Evolutionary conservation across 2,797 vertebrate genomes (phyloP).

Genomic region (Graptemys geographica): DNA sequence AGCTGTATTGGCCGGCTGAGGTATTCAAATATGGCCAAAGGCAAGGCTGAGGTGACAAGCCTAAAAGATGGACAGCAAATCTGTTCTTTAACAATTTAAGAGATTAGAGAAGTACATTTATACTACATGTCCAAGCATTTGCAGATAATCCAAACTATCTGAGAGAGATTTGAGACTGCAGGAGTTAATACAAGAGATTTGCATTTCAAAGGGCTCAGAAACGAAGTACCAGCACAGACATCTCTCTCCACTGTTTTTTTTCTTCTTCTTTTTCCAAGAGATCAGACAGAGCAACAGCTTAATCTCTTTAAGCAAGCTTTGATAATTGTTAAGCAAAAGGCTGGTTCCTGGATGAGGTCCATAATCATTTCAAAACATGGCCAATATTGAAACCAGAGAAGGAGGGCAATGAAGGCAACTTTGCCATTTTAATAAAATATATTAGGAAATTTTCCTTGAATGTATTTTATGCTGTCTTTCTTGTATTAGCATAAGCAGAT

Average conservation of each 20-base stretch:
- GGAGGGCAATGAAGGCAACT: not conserved
- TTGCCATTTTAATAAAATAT: not conserved
- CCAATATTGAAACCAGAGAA: not conserved
- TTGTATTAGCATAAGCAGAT: not conserved
- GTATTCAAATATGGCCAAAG: not conserved
- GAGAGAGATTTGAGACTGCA: not conserved
- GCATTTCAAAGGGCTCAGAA: slow-evolving; percentile 56
- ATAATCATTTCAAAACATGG: not conserved
- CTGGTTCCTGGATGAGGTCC: not conserved
- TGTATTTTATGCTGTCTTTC: not conserved
- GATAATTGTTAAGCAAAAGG: slow-evolving; percentile 23
- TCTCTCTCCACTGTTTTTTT: not conserved
- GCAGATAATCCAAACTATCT: not conserved
- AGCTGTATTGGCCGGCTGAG: not conserved
- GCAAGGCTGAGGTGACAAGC: not conserved
- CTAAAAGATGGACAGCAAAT: not conserved
- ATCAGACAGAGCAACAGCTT: slow-evolving; percentile 29
- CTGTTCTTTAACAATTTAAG: not conserved
- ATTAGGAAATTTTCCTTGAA: not conserved
- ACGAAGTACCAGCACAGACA: slow-evolving; percentile 15
- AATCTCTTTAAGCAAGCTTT: slow-evolving; percentile 33
- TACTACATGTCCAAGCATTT: not conserved
- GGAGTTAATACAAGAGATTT: slow-evolving; percentile 15
- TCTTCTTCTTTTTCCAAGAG: not conserved
- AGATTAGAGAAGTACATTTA: not conserved